Evolutionary conservation across 2,113 vertebrate genomes (phyloP), one percentile per base, ranked within the genome.

Genomic region (Marmota flaviventris): DNA sequence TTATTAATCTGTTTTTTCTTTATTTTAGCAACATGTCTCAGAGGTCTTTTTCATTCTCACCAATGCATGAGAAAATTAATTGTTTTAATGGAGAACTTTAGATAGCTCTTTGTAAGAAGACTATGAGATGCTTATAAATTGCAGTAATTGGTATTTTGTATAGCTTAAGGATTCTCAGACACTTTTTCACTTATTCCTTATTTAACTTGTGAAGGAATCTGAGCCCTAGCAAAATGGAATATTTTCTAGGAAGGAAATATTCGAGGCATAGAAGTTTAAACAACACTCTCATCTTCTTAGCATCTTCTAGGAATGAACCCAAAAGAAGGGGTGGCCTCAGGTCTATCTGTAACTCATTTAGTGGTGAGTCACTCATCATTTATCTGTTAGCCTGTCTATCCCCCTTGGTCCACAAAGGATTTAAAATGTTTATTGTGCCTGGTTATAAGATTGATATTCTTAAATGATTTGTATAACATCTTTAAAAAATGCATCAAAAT

Each of bases 121-220:
- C 24, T 32, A 17, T 75, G 37, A 81, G n/a, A 58, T 85, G 22
- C 32, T 79, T 67, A 39, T 39, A 48, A 84, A 53, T 76, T 81
- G 79, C 39, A 37, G 3, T 70, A 39, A 10, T 4, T 85, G 39
- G 16, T 85, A 34, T 76, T 76, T 8, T 72, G 37, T 67, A 8
- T 58, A 58, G 29, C 58, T 84, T 85, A 17, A 77, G 61, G 34
- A 70, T 11, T 82, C 89, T 92, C n/a, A 85, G 51, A 65, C 4
- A 34, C 14, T 63, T 83, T 73, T 70, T 65, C 8, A 56, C n/a
- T 63, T 91, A 32, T 81, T 53, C 42, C 18, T 85, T 70, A 61
- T n/a, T 72, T 92, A 72, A 92, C 32, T 77, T 86, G 61, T 93
- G 42, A 83, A 63, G 95, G 58, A 86, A 83, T 83, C 56, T 53